Base-by-base conservation (phyloP, 2,797 vertebrate genomes). In the Australoheros facetus region DNA sequence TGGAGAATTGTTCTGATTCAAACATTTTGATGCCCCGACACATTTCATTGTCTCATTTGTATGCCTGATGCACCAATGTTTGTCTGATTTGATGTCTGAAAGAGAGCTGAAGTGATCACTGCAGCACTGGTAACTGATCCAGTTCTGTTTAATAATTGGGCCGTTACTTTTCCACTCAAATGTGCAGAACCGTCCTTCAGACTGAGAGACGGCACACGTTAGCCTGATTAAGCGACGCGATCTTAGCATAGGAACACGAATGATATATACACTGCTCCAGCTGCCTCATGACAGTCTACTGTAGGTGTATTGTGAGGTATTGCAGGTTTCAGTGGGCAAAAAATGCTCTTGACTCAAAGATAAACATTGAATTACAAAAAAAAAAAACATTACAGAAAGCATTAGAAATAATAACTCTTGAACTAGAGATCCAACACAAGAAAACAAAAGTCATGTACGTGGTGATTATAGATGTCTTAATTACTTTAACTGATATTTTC, bases 1-100 rank as follows among this genome's bases (percentile, higher is more conserved):
- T 32, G 17, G 6, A 2, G 23, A 51, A 9, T 66, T 84, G 62
- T 62, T 84, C 26, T 55, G 71, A 84, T 82, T 84, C 2, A 1
- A 26, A 51, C 71, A 83, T 89, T 87, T 71, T 21, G 45, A 92
- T 90, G 87, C 81, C 1, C 11, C 2, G 23, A 62, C 86, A 86
- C 90, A 82, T 88, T 87, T 86, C 73, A 83, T 88, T 69, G 16
- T 74, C 87, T 91, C 86, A 90, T 93, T 86, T 81, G 85, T 87
- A 86, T 92, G 87, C 90, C 74, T 28, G 79, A 66, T 16, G 53
- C 9, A 28, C 56, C 28, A 9, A 69, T 78, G 73, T 92, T 87
- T 90, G 91, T 88, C 91, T 91, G 89, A 91, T 90, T 87, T 91
- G 83, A 90, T 89, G 82, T 91, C 75, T 82, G 82, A 42, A 9